Conservation (phyloP, 1,140 invertebrate species). For the Linepithema humile region DNA sequence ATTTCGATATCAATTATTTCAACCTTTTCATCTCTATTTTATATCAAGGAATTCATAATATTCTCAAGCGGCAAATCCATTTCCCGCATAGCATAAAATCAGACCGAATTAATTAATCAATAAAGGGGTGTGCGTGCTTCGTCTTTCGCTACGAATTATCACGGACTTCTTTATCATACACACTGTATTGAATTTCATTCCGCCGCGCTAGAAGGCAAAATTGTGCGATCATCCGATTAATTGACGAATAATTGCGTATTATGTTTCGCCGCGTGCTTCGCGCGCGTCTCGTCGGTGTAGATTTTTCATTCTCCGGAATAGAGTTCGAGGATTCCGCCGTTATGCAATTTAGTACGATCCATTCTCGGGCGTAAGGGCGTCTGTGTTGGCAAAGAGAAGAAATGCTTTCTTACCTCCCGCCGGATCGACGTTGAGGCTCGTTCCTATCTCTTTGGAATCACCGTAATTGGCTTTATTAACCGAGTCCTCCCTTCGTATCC, state of each 20-base stretch:
- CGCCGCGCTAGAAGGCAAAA: not conserved
- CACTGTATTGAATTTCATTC: slow-evolving; percentile 21
- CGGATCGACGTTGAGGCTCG: slow-evolving; percentile 16
- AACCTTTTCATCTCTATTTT: too few relatives aligned
- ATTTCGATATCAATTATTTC: too few relatives aligned
- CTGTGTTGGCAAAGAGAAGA: not conserved
- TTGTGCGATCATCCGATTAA: slow-evolving; percentile 15
- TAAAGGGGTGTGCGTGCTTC: not conserved
- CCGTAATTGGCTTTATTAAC: slow-evolving; percentile 68
- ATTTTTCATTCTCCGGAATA: slow-evolving; percentile 9
- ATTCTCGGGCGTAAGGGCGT: slow-evolving; percentile 7
- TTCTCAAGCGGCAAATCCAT: too few relatives aligned
- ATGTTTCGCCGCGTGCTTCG: not conserved
- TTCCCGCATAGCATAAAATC: too few relatives aligned
- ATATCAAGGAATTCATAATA: too few relatives aligned
- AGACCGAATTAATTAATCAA: not conserved
- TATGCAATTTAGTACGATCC: slow-evolving; percentile 37
- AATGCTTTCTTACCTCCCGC: slow-evolving; percentile 13
- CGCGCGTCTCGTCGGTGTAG: not conserved
- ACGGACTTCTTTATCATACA: not conserved
- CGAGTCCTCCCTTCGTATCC: slow-evolving; percentile 54
- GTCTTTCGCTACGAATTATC: slow-evolving; percentile 17
- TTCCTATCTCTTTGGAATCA: slow-evolving; percentile 59
- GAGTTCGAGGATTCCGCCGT: slow-evolving; percentile 2
- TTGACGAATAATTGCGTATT: slow-evolving; percentile 46